A percentile compares a stretch with the other conserved stretches of the same genome.
Evolutionary conservation across 2,113 vertebrate species (phyloP).

Genomic region (Mugil cephalus): DNA sequence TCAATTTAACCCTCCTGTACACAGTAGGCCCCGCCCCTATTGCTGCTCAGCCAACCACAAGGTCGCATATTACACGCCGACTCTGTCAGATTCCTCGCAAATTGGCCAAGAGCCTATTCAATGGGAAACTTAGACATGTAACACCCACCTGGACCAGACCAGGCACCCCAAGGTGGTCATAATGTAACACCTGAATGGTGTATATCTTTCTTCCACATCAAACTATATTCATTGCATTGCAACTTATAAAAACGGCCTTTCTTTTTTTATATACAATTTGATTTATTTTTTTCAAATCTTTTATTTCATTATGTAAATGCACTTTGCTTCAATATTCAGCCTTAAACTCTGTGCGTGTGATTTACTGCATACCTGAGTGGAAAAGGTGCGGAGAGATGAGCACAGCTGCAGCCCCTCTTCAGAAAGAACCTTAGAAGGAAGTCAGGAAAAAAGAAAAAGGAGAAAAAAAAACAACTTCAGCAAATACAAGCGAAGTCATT

Average conservation of each 20-base stretch:
- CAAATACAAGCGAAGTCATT: neutral
- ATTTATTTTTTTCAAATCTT: constrained; percentile 6
- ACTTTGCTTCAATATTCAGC: neutral
- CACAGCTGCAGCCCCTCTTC: constrained; percentile 92
- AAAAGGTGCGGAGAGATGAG: constrained; percentile 88
- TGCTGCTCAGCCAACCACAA: no score
- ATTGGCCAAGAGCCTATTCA: no score
- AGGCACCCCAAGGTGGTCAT: no score
- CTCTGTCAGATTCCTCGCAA: no score
- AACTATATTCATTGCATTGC: neutral
- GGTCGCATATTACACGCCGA: no score
- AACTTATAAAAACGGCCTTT: neutral
- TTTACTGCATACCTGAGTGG: constrained; percentile 87
- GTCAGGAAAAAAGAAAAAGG: constrained; percentile 7
- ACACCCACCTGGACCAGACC: no score
- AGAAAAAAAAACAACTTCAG: neutral
- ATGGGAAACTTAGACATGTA: no score
- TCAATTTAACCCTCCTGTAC: no score
- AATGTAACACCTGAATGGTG: no score
- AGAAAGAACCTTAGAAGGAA: constrained; percentile 88
- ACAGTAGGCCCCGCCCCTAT: no score
- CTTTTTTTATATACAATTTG: neutral
- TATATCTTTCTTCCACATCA: no score
- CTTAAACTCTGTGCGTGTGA: constrained; percentile 1
- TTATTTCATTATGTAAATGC: neutral